A percentile compares a stretch with the other conserved stretches of the same genome.
phyloP scores from a whole-genome alignment of 2,113 vertebrate species.

The Menidia beryllina region DNA sequence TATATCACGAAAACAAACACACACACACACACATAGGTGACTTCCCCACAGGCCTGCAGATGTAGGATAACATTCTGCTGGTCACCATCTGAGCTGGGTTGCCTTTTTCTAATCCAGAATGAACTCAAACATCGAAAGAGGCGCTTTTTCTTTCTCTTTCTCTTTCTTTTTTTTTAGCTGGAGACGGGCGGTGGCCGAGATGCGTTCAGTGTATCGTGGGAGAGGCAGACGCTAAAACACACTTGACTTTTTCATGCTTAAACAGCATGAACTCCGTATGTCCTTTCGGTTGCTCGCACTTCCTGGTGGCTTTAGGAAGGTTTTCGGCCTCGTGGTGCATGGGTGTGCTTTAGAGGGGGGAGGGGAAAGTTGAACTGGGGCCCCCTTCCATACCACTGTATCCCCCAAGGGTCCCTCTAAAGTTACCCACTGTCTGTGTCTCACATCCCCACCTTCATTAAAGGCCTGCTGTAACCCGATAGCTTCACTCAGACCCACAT shows the following conservation, averaged over 20 bases:
- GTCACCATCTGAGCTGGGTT: conserved; percentile 7
- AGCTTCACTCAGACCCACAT: conserved; percentile 39
- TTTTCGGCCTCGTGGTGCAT: conserved; percentile 7
- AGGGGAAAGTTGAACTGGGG: conserved; percentile 8
- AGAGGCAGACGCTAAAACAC: not conserved
- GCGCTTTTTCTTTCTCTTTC: no score
- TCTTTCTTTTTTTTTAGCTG: no score
- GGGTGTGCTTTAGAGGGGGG: not conserved
- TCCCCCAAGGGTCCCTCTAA: conserved; percentile 50
- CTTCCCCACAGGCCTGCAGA: conserved; percentile 20
- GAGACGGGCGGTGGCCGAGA: not conserved
- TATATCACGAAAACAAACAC: no score
- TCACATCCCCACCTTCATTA: conserved; percentile 54
- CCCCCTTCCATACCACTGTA: conserved; percentile 42
- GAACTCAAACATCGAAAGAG: conserved; percentile 8
- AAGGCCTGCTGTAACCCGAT: conserved; percentile 47
- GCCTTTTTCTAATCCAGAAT: not conserved
- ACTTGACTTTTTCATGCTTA: conserved; percentile 16
- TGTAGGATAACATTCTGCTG: conserved; percentile 21
- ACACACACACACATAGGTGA: no score
- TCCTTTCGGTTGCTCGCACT: not conserved
- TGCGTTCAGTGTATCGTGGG: conserved; percentile 22
- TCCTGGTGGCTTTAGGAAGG: conserved; percentile 5
- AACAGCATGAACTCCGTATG: conserved; percentile 3
- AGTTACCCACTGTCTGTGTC: conserved; percentile 62